These are phyloP conservation scores for Silurus aristotelis DNA, from an alignment of 2,797 vertebrate species.

Conservation along the genomic window DNA sequence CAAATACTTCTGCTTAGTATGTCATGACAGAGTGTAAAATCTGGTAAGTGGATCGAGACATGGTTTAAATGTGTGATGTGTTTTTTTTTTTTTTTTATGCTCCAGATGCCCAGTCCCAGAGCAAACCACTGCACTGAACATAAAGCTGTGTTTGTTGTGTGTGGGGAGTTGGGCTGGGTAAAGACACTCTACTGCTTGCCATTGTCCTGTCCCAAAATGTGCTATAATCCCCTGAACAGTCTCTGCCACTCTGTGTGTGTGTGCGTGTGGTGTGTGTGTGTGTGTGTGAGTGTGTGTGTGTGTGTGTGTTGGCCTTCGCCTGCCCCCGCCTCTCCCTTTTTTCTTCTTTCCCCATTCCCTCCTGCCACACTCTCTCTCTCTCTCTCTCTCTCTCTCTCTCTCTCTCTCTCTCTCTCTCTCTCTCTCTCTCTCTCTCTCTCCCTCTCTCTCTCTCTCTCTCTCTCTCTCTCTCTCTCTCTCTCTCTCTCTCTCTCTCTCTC, in stretches of 20 bases:
- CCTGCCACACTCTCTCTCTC: slow-evolving; percentile 44
- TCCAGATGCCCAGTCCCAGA: slow-evolving; percentile 57
- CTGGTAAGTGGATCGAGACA: not conserved
- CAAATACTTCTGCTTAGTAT: slow-evolving; percentile 18
- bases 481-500: slow-evolving; percentile 32
- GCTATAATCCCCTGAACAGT: slow-evolving; percentile 72
- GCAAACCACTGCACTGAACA: slow-evolving; percentile 64
- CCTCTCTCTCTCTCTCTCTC: no score
- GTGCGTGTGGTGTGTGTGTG: slow-evolving; percentile 28
- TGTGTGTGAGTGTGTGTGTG: slow-evolving; percentile 35
- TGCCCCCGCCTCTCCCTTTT: slow-evolving; percentile 63
- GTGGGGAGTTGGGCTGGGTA: slow-evolving; percentile 63
- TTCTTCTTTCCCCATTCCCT: slow-evolving; percentile 50
- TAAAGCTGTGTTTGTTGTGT: slow-evolving; percentile 66
- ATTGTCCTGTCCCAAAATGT: slow-evolving; percentile 75
- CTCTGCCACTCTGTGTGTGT: slow-evolving; percentile 50
- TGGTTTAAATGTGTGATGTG: not conserved
- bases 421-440: slow-evolving; percentile 6
- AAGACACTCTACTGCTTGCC: slow-evolving; percentile 67
- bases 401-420: slow-evolving; percentile 33
- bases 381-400: slow-evolving; percentile 36
- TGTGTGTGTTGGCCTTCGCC: slow-evolving; percentile 48
- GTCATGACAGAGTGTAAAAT: slow-evolving; percentile 18
- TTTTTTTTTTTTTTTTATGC: not conserved
- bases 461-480: slow-evolving; percentile 35